Conservation (phyloP, 2,888 invertebrate genomes). For the Nomada fabriciana region DNA sequence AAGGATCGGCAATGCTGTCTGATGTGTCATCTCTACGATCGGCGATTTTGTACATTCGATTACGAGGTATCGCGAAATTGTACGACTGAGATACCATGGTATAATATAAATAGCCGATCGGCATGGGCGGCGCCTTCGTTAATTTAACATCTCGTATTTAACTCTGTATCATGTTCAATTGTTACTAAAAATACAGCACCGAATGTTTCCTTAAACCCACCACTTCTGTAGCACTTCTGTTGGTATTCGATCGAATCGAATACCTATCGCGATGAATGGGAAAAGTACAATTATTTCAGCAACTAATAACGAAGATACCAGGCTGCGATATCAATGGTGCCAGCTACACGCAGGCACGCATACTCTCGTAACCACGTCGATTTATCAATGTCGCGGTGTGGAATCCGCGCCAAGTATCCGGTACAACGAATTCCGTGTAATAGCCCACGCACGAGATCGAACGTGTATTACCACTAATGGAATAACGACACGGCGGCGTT, state of each 20-base stretch:
- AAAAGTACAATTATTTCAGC: neutral
- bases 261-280: too few species aligned
- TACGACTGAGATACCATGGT: too few species aligned
- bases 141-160: neutral
- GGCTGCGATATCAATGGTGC: conserved; percentile 7
- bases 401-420: conserved; percentile 54
- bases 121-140: neutral
- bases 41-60: conserved; percentile 8
- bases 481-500: conserved; percentile 30
- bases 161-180: too few species aligned
- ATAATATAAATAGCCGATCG: neutral
- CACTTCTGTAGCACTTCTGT: too few species aligned
- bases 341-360: neutral
- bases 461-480: conserved; percentile 60
- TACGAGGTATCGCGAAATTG: neutral
- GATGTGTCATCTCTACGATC: neutral
- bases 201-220: too few species aligned
- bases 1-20: neutral
- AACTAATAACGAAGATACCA: neutral
- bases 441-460: conserved; percentile 57
- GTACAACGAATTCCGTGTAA: conserved; percentile 58
- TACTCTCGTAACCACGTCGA: conserved; percentile 30
- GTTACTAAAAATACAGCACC: too few species aligned
- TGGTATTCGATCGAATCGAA: too few species aligned
- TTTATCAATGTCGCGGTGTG: conserved; percentile 58